phyloP scores from a whole-genome alignment of 2,888 invertebrate genomes.

The Mystacides longicornis region DNA sequence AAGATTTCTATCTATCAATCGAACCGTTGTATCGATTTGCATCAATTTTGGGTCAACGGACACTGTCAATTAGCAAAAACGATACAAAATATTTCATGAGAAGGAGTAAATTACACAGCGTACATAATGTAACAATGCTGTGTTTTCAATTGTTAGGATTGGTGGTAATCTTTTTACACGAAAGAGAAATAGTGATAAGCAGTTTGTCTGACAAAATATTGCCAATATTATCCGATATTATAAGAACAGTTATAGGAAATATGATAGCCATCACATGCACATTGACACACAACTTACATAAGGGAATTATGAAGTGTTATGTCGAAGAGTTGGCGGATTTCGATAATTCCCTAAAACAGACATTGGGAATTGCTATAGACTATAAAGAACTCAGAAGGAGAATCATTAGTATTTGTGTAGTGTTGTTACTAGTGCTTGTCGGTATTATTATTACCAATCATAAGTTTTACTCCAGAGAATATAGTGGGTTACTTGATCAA shows the following conservation, averaged over 20 bases:
- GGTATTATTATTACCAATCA: too few species aligned
- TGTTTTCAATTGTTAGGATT: neutral
- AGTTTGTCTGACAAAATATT: neutral
- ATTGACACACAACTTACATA: neutral
- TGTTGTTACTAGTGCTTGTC: too few species aligned
- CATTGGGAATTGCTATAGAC: neutral
- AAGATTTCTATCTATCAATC: neutral
- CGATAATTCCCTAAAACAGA: neutral
- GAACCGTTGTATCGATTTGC: neutral
- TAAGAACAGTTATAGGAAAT: neutral
- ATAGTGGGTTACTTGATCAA: too few species aligned
- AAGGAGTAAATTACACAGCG: neutral
- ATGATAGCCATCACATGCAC: neutral
- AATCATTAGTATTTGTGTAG: too few species aligned
- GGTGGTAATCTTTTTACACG: neutral
- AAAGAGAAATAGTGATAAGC: neutral
- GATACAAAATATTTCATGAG: neutral
- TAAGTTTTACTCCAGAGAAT: too few species aligned
- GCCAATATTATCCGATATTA: neutral
- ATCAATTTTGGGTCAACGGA: neutral
- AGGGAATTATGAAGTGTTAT: neutral
- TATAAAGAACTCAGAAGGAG: too few species aligned
- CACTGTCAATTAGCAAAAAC: too few species aligned
- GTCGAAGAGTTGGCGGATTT: neutral
- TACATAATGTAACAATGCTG: neutral